Conservation (phyloP, 2,797 vertebrate species). For the Gastrophryne carolinensis region DNA sequence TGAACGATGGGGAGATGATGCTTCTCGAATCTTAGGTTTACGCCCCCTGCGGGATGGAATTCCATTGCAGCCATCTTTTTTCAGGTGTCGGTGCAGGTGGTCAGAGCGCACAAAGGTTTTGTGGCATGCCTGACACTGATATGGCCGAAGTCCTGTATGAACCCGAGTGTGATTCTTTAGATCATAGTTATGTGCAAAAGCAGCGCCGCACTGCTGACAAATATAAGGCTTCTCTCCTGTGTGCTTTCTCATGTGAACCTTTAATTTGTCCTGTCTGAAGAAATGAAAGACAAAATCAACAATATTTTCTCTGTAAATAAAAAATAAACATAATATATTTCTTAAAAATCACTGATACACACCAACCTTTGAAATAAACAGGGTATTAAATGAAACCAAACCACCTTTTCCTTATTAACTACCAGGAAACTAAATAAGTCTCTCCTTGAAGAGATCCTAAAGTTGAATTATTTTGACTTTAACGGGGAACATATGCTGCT, state of each 20-base stretch:
- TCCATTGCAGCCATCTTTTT: conserved; percentile 97
- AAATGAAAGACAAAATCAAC: neutral
- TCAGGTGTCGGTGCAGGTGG: conserved; percentile 97
- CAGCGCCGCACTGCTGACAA: conserved; percentile 94
- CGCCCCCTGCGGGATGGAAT: conserved; percentile 88
- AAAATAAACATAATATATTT: too few relatives aligned
- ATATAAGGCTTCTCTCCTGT: conserved; percentile 97
- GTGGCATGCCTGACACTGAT: conserved; percentile 97
- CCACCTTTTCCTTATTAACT: too few relatives aligned
- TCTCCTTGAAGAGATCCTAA: too few relatives aligned
- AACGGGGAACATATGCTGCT: too few relatives aligned
- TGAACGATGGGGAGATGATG: neutral
- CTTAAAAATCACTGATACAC: too few relatives aligned
- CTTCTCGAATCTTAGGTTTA: conserved; percentile 85
- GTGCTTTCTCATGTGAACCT: conserved; percentile 98
- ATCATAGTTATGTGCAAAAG: conserved; percentile 98
- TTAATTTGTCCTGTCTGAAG: conserved; percentile 96
- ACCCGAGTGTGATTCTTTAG: conserved; percentile 99
- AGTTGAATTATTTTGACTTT: too few relatives aligned
- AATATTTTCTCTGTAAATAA: too few relatives aligned
- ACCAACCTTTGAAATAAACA: too few relatives aligned
- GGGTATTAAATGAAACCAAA: too few relatives aligned
- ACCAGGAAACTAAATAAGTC: too few relatives aligned
- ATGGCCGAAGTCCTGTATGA: conserved; percentile 95
- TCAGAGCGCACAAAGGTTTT: conserved; percentile 98